Conservation (phyloP, 2,888 invertebrate genomes). For the Agriopis leucophaearia region DNA sequence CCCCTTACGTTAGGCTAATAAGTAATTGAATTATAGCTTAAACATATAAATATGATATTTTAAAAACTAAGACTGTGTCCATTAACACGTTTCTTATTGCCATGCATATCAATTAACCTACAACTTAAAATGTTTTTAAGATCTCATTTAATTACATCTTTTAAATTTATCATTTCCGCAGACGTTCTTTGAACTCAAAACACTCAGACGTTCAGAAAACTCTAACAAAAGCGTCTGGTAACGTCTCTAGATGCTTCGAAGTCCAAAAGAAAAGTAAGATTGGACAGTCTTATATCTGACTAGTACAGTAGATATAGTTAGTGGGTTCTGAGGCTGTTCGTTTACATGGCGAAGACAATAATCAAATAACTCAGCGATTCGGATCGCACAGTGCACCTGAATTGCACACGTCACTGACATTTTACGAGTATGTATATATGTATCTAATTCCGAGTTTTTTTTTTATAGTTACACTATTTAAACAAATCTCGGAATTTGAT, state of each 20-base stretch:
- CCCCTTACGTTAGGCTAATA: too few relatives aligned
- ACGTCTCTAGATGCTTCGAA: constrained; percentile 17
- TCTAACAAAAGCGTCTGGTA: constrained; percentile 13
- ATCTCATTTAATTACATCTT: constrained; percentile 1
- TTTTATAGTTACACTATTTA: too few relatives aligned
- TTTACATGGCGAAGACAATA: background rate
- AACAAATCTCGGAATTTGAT: too few relatives aligned
- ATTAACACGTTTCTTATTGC: too few relatives aligned
- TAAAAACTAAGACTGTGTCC: too few relatives aligned
- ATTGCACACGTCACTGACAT: too few relatives aligned
- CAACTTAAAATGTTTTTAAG: background rate
- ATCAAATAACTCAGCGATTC: too few relatives aligned
- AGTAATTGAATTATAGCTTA: too few relatives aligned
- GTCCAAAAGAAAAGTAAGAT: constrained; percentile 19
- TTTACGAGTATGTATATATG: too few relatives aligned
- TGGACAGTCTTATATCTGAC: constrained; percentile 13
- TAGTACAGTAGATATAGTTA: constrained; percentile 10
- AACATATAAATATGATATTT: too few relatives aligned
- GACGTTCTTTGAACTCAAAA: constrained; percentile 5
- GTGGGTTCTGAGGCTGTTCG: background rate
- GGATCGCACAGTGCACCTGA: too few relatives aligned
- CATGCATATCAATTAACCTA: background rate
- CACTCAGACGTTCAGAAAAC: constrained; percentile 21
- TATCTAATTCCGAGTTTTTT: too few relatives aligned
- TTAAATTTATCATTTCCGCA: background rate